These are phyloP conservation scores for Meriones psammophilus DNA, from an alignment of 2,797 vertebrate genomes.

Conservation along the genomic window DNA sequence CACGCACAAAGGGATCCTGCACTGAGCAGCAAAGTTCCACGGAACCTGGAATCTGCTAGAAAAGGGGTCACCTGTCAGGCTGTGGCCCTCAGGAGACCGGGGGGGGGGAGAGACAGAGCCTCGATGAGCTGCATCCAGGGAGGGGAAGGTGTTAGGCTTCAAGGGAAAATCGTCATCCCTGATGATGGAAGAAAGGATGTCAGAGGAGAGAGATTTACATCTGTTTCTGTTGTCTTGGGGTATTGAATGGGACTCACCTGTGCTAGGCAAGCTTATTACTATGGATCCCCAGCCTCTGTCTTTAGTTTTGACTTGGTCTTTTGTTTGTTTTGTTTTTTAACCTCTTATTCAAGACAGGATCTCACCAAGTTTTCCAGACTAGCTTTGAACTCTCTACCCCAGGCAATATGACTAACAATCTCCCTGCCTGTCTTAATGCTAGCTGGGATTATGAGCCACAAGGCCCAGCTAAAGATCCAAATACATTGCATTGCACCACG, in stretches of 20 bases:
- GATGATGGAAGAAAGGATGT: not conserved
- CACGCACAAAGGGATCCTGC: not conserved
- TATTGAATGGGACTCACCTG: not conserved
- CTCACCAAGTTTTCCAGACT: not conserved
- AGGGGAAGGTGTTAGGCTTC: not conserved
- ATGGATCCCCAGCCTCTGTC: not conserved
- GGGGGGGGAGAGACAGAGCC: not conserved
- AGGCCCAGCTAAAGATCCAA: not conserved
- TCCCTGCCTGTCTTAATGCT: not conserved
- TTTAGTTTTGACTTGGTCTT: no score
- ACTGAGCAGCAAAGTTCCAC: not conserved
- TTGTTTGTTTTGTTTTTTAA: not conserved
- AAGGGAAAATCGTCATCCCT: not conserved
- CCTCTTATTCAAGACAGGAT: not conserved
- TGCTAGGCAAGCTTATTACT: not conserved
- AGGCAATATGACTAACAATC: not conserved
- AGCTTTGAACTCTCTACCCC: not conserved
- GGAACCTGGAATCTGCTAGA: not conserved
- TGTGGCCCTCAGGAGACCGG: not conserved
- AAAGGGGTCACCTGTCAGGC: not conserved
- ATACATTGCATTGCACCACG: constrained; percentile 56
- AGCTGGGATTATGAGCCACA: not conserved
- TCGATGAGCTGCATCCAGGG: not conserved
- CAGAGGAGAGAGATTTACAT: not conserved
- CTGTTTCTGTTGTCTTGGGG: not conserved